These are phyloP conservation scores for Anolis sagrei DNA, from an alignment of 2,113 vertebrate species.

Conservation along the genomic window DNA sequence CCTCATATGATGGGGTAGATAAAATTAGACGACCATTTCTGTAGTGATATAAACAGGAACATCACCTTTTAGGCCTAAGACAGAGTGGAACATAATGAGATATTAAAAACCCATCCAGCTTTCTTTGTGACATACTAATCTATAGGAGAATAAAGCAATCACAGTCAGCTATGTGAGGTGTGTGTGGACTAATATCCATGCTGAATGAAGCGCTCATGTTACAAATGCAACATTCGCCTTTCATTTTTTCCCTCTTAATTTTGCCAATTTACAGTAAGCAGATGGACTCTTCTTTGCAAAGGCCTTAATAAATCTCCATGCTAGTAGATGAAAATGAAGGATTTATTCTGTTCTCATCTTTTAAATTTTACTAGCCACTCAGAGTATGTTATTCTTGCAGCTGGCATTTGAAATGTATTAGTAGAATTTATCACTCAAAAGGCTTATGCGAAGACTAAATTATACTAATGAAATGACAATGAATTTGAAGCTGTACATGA, in stretches of 20 bases:
- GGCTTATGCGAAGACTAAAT: constrained; percentile 72
- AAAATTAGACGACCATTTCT: neutral
- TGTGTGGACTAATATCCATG: constrained; percentile 42
- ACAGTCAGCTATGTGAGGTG: constrained; percentile 34
- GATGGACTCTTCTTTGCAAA: constrained; percentile 65
- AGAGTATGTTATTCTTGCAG: constrained; percentile 74
- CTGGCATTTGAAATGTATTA: constrained; percentile 73
- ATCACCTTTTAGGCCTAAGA: neutral
- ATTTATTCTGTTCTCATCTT: constrained; percentile 69
- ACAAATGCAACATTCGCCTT: constrained; percentile 48
- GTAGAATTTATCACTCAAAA: constrained; percentile 76
- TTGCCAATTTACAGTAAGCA: constrained; percentile 62
- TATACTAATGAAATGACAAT: constrained; percentile 80
- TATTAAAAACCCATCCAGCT: neutral
- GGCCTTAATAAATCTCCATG: constrained; percentile 64
- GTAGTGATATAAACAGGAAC: neutral
- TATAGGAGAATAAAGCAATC: neutral
- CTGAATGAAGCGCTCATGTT: constrained; percentile 34
- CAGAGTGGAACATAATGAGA: neutral
- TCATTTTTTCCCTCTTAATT: constrained; percentile 53
- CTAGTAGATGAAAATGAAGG: constrained; percentile 68
- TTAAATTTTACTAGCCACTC: constrained; percentile 73
- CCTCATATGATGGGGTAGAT: no score
- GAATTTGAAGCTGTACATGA: constrained; percentile 76
- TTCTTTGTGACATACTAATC: neutral